Evolutionary conservation across 2,797 vertebrate genomes (phyloP), one percentile per base, ranked within the genome.

Genomic region (Bradypodion ventrale): DNA sequence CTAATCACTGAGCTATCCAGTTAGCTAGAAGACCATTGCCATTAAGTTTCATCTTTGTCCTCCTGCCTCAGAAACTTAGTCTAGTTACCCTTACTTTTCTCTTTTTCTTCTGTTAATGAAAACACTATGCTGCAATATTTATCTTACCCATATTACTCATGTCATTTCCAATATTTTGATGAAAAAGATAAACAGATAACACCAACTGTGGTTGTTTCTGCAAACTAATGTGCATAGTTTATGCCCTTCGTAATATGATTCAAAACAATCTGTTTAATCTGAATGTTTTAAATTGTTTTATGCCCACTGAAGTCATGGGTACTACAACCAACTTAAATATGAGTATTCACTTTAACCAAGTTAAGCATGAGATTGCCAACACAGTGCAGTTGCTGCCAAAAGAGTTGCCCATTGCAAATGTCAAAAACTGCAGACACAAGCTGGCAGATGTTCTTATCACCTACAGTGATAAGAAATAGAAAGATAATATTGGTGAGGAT

Each of bases 401-500:
- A 73, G 23, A 59, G 87, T 70, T 90, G 87, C 82, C 63, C 80
- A 90, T 82, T 70, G 75, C 32, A 70, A 62, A 77, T 87, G 86
- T 80, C 42, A 80, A 87, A 85, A 91, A 91, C 77, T 82, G 86
- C 32, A 25, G 0, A 82, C 68, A 89, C 87, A 90, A 91, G 92
- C 7, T 16, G 88, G 23, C 80, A 92, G 83, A 73, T 87, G 83
- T 73, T 82, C 93, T 82, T 90, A 52, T 66, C 88, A 80, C 23
- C 37, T 73, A 32, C 40, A 27, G 46, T 80, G 78, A 93, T 84
- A 29, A 7, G 1, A 83, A 63, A 5, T 78, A 86, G 69, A 83
- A 87, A 84, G 83, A 82, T 46, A 89, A 83, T 16, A 90, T 78
- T 80, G 87, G 85, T 4, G 56, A 90, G 75, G 56, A 86, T 49